Conservation (phyloP, 2,888 invertebrate genomes). For the Tetramorium bicarinatum region DNA sequence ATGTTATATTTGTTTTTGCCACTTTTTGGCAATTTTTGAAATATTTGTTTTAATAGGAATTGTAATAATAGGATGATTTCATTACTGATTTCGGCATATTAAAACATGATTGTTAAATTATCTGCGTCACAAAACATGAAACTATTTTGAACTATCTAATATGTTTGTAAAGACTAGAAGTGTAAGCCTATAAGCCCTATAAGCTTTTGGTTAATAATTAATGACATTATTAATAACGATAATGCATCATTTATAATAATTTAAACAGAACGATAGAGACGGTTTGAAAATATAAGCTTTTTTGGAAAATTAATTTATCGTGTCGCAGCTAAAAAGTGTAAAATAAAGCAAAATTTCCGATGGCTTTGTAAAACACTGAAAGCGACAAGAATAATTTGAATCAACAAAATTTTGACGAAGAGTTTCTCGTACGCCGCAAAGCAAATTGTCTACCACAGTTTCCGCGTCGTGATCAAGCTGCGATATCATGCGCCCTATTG, state of each 20-base stretch:
- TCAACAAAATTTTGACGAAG: conserved; percentile 24
- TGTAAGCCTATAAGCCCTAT: background rate
- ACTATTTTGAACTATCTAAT: background rate
- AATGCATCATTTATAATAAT: background rate
- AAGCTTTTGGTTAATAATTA: background rate
- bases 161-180: background rate
- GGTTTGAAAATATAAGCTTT: background rate
- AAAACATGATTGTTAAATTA: background rate
- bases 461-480: conserved; percentile 40
- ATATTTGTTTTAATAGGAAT: background rate
- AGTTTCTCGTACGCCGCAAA: conserved; percentile 39
- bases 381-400: background rate
- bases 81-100: background rate
- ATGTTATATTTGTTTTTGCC: background rate
- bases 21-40: background rate
- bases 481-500: conserved; percentile 26
- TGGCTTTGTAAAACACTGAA: background rate
- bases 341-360: background rate
- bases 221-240: background rate
- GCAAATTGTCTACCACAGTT: conserved; percentile 47
- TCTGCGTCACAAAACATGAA: background rate
- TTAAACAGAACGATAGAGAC: background rate
- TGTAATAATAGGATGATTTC: background rate
- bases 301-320: background rate
- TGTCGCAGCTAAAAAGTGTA: background rate